A percentile compares a stretch with the other conserved stretches of the same genome.
phyloP scores from a whole-genome alignment of 1,140 invertebrate genomes.

The Calliphora vicina region DNA sequence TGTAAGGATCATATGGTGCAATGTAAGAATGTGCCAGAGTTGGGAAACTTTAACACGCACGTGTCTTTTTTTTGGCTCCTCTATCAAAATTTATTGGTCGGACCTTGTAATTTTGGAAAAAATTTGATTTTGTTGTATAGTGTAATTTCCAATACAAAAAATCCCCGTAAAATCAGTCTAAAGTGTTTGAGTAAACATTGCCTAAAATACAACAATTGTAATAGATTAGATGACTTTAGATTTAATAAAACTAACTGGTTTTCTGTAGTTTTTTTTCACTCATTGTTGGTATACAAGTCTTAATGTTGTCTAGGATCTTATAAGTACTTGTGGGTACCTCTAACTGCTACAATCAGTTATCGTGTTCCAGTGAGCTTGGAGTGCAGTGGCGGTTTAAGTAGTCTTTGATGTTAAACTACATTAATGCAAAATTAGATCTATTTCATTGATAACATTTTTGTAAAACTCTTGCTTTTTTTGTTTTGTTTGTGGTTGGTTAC shows the following conservation, averaged over 20 bases:
- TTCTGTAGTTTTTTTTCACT: background rate
- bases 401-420: conserved; percentile 16
- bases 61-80: too few relatives aligned
- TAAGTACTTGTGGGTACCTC: background rate
- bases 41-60: too few relatives aligned
- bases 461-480: background rate
- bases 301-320: background rate
- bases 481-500: background rate
- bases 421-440: conserved; percentile 10
- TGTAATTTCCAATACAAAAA: background rate
- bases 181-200: background rate
- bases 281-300: background rate
- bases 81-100: too few relatives aligned
- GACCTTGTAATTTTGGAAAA: too few relatives aligned
- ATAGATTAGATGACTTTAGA: conserved; percentile 22
- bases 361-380: background rate
- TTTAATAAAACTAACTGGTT: conserved; percentile 27
- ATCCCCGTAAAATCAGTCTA: background rate
- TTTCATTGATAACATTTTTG: background rate
- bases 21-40: too few relatives aligned
- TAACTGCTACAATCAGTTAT: background rate
- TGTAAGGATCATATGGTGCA: too few relatives aligned
- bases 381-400: conserved; percentile 4
- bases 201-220: conserved; percentile 27
- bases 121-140: too few relatives aligned